Percentiles rank a stretch among this genome's conserved stretches.
Conservation (phyloP, 2,113 vertebrate genomes). For the Accipiter virgatus region DNA sequence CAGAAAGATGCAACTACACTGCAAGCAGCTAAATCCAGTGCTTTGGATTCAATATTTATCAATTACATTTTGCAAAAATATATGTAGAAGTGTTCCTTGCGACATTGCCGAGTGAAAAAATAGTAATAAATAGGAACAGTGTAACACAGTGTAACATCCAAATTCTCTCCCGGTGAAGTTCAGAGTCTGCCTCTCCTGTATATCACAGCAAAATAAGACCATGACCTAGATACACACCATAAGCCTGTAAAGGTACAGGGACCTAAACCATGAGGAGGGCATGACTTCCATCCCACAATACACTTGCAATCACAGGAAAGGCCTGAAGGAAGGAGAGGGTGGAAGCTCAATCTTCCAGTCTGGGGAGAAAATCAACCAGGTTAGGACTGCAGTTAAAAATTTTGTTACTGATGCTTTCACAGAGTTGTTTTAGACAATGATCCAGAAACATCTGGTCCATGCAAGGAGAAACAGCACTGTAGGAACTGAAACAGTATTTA, state of each 20-base stretch:
- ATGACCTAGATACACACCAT: neutral
- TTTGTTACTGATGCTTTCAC: neutral
- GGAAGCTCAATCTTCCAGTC: neutral
- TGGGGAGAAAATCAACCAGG: neutral
- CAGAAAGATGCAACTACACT: neutral
- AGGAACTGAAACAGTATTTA: neutral
- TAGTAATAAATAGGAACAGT: neutral
- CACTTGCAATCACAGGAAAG: neutral
- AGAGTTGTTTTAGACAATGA: neutral
- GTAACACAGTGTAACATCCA: neutral
- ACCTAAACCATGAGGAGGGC: neutral
- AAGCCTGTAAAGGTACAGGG: neutral
- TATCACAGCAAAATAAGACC: neutral
- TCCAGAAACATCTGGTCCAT: neutral
- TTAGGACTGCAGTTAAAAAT: neutral
- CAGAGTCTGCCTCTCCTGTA: neutral
- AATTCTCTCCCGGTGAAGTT: neutral
- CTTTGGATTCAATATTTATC: neutral
- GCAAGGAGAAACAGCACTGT: neutral
- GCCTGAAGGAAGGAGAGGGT: neutral
- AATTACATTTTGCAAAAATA: neutral
- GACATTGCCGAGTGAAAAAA: neutral
- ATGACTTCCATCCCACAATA: neutral
- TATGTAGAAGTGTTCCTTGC: neutral
- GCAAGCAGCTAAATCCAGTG: neutral